These are phyloP conservation scores for Struthidea cinerea DNA, from an alignment of 2,113 vertebrate species.

Conservation along the genomic window DNA sequence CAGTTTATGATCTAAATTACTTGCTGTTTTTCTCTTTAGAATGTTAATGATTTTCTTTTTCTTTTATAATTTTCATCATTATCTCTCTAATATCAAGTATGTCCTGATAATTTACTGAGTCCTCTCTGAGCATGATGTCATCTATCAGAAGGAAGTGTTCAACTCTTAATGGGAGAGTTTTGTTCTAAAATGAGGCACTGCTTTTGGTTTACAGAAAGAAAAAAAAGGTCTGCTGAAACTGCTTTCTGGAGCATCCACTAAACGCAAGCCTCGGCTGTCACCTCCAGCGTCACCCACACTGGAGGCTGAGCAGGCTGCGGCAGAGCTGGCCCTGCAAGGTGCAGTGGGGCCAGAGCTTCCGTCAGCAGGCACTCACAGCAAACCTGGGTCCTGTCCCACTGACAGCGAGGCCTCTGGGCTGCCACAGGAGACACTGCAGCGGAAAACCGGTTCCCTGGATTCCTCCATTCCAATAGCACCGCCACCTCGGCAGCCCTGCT, in stretches of 20 bases:
- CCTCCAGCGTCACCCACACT: constrained; percentile 91
- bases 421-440: constrained; percentile 68
- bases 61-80: neutral
- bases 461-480: constrained; percentile 81
- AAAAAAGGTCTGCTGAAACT: constrained; percentile 94
- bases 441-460: constrained; percentile 79
- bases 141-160: neutral
- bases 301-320: constrained; percentile 80
- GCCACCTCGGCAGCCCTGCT: constrained; percentile 91
- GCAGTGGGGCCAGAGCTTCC: constrained; percentile 81
- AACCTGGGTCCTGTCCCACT: constrained; percentile 37
- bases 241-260: constrained; percentile 87
- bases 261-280: constrained; percentile 88
- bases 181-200: neutral
- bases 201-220: constrained; percentile 81
- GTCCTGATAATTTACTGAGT: neutral
- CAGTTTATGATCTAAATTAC: neutral
- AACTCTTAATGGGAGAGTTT: neutral
- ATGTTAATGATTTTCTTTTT: neutral
- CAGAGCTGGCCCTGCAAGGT: constrained; percentile 80
- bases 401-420: constrained; percentile 73
- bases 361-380: constrained; percentile 18
- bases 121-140: neutral
- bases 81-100: neutral
- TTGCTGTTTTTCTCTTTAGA: neutral